Base-by-base conservation (phyloP, 2,888 invertebrate species). In the Hypsopygia costalis region DNA sequence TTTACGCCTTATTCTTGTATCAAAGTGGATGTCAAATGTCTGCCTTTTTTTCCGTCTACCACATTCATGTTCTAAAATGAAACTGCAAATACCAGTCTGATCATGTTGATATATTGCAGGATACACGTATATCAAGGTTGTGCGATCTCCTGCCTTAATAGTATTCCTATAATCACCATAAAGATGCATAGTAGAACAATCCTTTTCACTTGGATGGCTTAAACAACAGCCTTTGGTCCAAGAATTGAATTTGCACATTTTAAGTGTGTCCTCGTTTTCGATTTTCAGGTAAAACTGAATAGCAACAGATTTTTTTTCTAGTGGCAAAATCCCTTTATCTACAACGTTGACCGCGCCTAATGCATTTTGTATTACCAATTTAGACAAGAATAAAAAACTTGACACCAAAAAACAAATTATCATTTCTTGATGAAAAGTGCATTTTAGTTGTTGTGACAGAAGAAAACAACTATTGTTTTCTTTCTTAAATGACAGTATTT, bases 231-330 rank as follows among this genome's bases (percentile, higher is more conserved):
- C 65, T 49, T 66, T 65, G 6, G 63, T 44, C 46, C 45, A 55
- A 7, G 69, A 58, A 12, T 50, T 48, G 11, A 79, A 45, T 40
- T 43, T 52, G 48, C 81, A 83, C 31, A 47, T 11, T 21, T 40
- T 49, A 1, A 35, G 25, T 11, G 54, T 59, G 41, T 75, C 61
- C 33, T 51, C 51, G 43, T 82, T 83, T 47, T 70, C 72, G 21
- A 81, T 35, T 16, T 81, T 74, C 16, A 85, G 45, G 42, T 57
- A 85, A 46, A 86, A 75, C 42, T 73, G 74, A 36, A 85, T 61
- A 1, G 69, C 85, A 7, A 81, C 51, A 1, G 83, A 76, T 25
- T 71, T 55, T 21, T 46, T 62, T 20, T 69, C 60, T 11, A 83
- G 36, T 3, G 80, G 73, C 33, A 67, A 51, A 11, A 81, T 38